phyloP scores from a whole-genome alignment of 2,888 invertebrate species.

The Adineta ricciae region DNA sequence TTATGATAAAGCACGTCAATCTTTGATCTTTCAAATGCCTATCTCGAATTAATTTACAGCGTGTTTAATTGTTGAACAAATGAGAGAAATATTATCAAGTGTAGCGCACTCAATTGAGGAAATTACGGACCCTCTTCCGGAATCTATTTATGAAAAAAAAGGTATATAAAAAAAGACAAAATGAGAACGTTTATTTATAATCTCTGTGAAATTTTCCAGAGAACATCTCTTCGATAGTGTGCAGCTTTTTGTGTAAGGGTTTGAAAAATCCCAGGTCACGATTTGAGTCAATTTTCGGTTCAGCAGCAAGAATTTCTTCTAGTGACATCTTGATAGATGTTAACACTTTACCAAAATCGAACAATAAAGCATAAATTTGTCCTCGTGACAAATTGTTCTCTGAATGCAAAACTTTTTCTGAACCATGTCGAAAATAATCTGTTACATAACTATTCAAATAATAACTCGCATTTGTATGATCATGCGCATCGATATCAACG shows the following conservation, averaged over 20 bases:
- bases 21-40: too few species aligned
- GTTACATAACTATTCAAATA: neutral
- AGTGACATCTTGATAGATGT: neutral
- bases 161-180: too few species aligned
- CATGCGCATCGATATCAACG: neutral
- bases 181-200: neutral
- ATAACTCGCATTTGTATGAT: slow-evolving; percentile 3
- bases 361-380: neutral
- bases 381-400: neutral
- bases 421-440: neutral
- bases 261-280: neutral
- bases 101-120: too few species aligned
- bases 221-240: neutral
- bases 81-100: too few species aligned
- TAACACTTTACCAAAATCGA: neutral
- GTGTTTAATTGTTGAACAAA: too few species aligned
- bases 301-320: neutral
- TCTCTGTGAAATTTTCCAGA: neutral
- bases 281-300: neutral
- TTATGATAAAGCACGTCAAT: too few species aligned
- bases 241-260: neutral
- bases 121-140: too few species aligned
- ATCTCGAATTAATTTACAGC: too few species aligned
- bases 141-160: too few species aligned
- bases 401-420: neutral